These are phyloP conservation scores for Dendroctonus ponderosae DNA, from an alignment of 1,140 invertebrate genomes.

Conservation along the genomic window DNA sequence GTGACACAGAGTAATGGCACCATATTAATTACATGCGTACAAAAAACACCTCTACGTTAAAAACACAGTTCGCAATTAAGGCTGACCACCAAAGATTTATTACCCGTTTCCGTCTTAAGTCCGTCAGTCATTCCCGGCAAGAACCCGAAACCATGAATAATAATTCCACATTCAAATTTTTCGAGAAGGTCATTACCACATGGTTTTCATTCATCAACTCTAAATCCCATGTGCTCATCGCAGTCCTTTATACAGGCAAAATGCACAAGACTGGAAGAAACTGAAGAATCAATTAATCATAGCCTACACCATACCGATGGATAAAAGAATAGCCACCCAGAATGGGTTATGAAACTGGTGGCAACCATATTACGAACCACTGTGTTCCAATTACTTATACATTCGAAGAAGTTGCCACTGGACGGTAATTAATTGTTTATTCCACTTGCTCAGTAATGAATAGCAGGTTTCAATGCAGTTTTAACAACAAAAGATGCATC, in stretches of 20 bases:
- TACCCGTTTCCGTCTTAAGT: slow-evolving; percentile 30
- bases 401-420: too few species aligned
- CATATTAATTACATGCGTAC: slow-evolving; percentile 15
- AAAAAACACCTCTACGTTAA: slow-evolving; percentile 20
- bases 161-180: slow-evolving; percentile 31
- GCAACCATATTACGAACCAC: neutral
- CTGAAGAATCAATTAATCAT: slow-evolving; percentile 30
- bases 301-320: slow-evolving; percentile 14
- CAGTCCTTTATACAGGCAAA: slow-evolving; percentile 16
- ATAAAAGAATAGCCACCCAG: slow-evolving; percentile 21
- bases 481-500: too few species aligned
- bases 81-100: slow-evolving; percentile 29
- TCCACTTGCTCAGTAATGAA: too few species aligned
- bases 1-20: slow-evolving; percentile 11
- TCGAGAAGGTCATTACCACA: slow-evolving; percentile 33
- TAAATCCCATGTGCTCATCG: slow-evolving; percentile 24
- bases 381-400: too few species aligned
- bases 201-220: slow-evolving; percentile 33
- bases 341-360: slow-evolving; percentile 5
- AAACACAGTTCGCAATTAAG: slow-evolving; percentile 30
- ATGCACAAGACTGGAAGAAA: slow-evolving; percentile 9
- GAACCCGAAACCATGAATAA: slow-evolving; percentile 32
- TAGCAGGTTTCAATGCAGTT: too few species aligned
- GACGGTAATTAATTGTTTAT: too few species aligned
- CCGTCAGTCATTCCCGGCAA: slow-evolving; percentile 9